Evolutionary conservation across 2,113 vertebrate species (phyloP).

Genomic region (Ellobius talpinus): DNA sequence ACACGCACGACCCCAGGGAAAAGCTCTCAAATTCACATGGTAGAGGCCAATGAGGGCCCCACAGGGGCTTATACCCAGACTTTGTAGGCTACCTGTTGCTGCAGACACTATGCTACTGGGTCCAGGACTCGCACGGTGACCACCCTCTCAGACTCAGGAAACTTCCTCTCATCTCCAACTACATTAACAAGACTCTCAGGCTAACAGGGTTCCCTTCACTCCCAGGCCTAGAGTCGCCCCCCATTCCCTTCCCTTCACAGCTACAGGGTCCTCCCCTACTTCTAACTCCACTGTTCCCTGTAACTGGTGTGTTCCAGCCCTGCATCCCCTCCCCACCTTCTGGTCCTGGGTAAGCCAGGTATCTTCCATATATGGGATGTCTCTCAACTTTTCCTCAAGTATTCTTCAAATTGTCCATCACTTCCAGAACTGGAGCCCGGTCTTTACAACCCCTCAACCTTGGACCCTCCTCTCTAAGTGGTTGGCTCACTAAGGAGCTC

Average conservation of each 20-base stretch:
- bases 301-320: fast-evolving
- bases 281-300: background rate
- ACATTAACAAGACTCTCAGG: background rate
- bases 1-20: background rate
- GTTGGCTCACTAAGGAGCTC: background rate
- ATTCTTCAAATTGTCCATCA: background rate
- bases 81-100: slow-evolving; percentile 76
- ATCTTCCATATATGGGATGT: background rate
- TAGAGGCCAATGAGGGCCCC: slow-evolving; percentile 63
- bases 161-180: background rate
- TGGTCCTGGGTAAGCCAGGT: background rate
- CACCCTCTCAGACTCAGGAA: background rate
- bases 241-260: background rate
- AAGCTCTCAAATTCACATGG: background rate
- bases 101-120: background rate
- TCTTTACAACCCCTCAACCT: background rate
- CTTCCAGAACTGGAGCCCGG: background rate
- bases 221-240: background rate
- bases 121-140: background rate
- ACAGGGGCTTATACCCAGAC: background rate
- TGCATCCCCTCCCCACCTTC: background rate
- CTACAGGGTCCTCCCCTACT: background rate
- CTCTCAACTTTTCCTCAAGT: background rate
- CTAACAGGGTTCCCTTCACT: background rate
- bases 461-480: background rate